Evolutionary conservation across 2,888 invertebrate species (phyloP).

Genomic region (Clitarchus hookeri): DNA sequence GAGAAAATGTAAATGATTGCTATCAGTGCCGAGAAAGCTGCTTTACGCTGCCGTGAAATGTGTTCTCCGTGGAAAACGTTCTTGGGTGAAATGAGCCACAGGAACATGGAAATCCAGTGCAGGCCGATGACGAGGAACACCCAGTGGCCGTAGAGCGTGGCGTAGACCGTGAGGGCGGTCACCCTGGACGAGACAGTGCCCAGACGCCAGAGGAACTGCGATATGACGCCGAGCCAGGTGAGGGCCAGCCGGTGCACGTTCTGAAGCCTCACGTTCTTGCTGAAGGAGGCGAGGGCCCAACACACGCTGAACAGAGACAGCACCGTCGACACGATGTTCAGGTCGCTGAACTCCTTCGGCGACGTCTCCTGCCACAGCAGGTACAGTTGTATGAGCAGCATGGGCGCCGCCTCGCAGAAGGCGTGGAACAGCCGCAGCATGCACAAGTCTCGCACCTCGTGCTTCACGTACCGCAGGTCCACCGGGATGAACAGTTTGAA

Average conservation of each 20-base stretch:
- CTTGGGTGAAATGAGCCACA: slow-evolving; percentile 84
- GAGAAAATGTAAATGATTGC: slow-evolving; percentile 87
- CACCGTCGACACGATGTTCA: slow-evolving; percentile 79
- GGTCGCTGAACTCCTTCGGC: slow-evolving; percentile 66
- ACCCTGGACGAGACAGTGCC: slow-evolving; percentile 84
- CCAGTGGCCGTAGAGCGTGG: slow-evolving; percentile 78
- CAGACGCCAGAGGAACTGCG: slow-evolving; percentile 72
- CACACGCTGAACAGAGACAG: slow-evolving; percentile 84
- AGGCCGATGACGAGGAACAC: slow-evolving; percentile 77
- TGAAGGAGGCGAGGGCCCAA: slow-evolving; percentile 90
- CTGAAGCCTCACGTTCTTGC: slow-evolving; percentile 80
- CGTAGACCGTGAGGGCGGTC: slow-evolving; percentile 82
- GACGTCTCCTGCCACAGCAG: slow-evolving; percentile 61
- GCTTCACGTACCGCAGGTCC: slow-evolving; percentile 78
- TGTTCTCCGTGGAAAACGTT: slow-evolving; percentile 84
- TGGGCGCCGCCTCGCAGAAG: slow-evolving; percentile 86
- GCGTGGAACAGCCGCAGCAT: slow-evolving; percentile 84
- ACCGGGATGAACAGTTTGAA: slow-evolving; percentile 84
- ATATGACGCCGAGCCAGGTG: slow-evolving; percentile 82
- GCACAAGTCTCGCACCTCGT: slow-evolving; percentile 71
- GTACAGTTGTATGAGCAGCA: slow-evolving; percentile 81
- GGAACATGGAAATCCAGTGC: slow-evolving; percentile 89
- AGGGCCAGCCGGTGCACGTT: slow-evolving; percentile 82
- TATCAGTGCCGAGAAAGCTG: slow-evolving; percentile 72
- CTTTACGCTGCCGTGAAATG: slow-evolving; percentile 68